These are phyloP conservation scores for Gracilinanus agilis DNA, from an alignment of 2,113 vertebrate species.

Conservation along the genomic window DNA sequence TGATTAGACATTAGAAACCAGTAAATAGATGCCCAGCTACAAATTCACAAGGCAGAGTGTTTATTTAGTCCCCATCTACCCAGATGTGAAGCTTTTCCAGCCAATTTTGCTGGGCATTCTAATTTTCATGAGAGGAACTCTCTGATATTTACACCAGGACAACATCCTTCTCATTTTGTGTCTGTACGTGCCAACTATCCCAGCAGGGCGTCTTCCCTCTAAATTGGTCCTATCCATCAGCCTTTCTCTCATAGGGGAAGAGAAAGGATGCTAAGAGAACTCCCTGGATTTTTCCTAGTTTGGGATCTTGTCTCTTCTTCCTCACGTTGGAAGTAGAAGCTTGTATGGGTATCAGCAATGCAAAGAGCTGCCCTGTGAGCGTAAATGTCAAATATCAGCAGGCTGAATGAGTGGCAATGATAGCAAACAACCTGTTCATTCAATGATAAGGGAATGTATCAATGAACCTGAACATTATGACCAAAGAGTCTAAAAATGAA, in stretches of 20 bases:
- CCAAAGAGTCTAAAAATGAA: background rate
- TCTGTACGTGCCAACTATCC: background rate
- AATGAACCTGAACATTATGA: background rate
- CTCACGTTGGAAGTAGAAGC: background rate
- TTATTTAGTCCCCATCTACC: background rate
- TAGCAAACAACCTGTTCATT: background rate
- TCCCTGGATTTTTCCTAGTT: background rate
- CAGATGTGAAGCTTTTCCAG: background rate
- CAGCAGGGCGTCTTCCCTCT: background rate
- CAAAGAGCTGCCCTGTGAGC: background rate
- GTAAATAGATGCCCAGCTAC: background rate
- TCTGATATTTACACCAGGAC: background rate
- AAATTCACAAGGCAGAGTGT: background rate
- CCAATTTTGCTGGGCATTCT: background rate
- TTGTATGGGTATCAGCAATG: background rate
- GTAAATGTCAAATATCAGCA: background rate
- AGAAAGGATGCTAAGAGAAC: background rate
- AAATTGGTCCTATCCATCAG: background rate
- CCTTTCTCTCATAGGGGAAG: background rate
- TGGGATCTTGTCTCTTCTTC: background rate
- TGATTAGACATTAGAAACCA: background rate
- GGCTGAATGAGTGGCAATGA: background rate
- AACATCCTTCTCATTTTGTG: background rate
- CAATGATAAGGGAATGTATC: background rate
- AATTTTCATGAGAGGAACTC: background rate